A percentile compares a stretch with the other conserved stretches of the same genome.
phyloP scores from a whole-genome alignment of 2,888 invertebrate species.

The Gibbula magus region DNA sequence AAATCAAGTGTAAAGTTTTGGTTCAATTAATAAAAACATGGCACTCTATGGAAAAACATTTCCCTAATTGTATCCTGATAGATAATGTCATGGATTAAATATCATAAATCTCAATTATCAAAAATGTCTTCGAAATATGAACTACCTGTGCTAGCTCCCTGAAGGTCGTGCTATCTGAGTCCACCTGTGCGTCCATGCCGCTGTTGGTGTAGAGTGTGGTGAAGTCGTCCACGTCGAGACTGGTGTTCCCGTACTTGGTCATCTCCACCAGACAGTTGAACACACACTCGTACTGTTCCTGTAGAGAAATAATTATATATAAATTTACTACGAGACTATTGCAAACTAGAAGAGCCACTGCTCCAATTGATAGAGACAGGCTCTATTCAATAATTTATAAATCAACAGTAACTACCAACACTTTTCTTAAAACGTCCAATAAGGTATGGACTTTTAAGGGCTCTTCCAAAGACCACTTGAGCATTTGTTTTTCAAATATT shows the following conservation, averaged over 20 bases:
- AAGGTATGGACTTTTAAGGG: neutral
- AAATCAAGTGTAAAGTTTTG: neutral
- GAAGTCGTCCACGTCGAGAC: neutral
- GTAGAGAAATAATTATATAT: neutral
- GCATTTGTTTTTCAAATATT: too few relatives aligned
- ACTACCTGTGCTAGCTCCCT: neutral
- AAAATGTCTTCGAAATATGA: neutral
- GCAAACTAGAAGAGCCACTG: too few relatives aligned
- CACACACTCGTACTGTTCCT: neutral
- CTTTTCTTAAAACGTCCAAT: too few relatives aligned
- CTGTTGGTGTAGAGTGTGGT: neutral
- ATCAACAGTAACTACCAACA: too few relatives aligned
- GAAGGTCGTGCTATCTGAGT: neutral
- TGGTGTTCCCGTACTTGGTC: neutral
- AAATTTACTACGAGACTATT: too few relatives aligned
- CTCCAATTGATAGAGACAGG: too few relatives aligned
- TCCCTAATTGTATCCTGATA: too few relatives aligned
- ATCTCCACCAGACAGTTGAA: conserved; percentile 7
- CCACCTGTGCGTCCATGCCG: neutral
- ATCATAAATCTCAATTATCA: too few relatives aligned
- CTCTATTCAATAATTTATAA: too few relatives aligned
- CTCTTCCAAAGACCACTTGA: too few relatives aligned
- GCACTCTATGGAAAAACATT: neutral
- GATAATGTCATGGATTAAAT: too few relatives aligned
- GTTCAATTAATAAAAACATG: neutral